A percentile compares a stretch with the other conserved stretches of the same genome.
These are phyloP conservation scores for Anthoscopus minutus DNA, from an alignment of 2,113 vertebrate genomes.

Conservation along the genomic window DNA sequence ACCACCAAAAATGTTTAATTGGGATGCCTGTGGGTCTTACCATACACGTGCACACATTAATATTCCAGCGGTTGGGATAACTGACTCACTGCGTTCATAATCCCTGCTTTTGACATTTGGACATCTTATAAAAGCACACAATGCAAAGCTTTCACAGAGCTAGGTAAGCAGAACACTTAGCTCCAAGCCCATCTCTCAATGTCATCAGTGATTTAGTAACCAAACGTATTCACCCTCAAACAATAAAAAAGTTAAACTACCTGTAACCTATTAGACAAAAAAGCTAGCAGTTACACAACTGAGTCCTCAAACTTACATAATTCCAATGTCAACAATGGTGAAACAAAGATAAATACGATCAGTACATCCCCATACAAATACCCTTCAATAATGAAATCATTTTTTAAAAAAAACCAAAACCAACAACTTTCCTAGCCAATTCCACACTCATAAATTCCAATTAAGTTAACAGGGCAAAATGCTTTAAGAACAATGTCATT, in stretches of 20 bases:
- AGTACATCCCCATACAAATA: background rate
- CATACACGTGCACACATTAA: fast-evolving
- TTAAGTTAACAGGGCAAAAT: background rate
- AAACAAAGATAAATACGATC: constrained; percentile 10
- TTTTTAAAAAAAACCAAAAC: background rate
- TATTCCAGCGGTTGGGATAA: background rate
- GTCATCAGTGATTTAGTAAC: background rate
- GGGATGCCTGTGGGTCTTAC: background rate
- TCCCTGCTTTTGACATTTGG: background rate
- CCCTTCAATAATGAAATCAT: background rate
- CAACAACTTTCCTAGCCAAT: background rate
- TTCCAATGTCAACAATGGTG: background rate
- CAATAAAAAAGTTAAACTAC: background rate
- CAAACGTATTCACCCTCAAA: background rate
- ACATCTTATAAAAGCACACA: background rate
- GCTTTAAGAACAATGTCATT: background rate
- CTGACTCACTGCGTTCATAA: fast-evolving
- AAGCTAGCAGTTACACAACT: background rate
- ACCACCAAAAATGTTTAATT: background rate
- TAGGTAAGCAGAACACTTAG: background rate
- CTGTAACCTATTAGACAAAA: background rate
- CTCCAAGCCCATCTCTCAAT: background rate
- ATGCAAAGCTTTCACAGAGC: background rate
- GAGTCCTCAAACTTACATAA: background rate
- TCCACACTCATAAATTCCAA: fast-evolving